Base-by-base conservation (phyloP, 2,888 invertebrate species). In the Cosmorhoe ocellata region DNA sequence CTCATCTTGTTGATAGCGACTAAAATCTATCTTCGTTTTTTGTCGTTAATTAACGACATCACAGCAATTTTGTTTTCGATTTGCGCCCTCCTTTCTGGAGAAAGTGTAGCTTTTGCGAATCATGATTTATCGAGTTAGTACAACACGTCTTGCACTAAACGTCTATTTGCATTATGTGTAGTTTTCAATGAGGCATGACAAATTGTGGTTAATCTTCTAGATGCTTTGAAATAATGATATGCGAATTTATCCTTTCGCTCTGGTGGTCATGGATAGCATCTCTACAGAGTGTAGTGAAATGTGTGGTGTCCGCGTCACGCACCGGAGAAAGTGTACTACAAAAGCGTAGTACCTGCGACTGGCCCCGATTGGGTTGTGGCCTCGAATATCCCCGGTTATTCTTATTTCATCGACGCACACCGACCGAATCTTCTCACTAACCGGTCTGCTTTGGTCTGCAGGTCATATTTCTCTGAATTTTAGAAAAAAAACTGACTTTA, bases 291-390 rank as follows among this genome's bases (percentile, higher is more conserved):
- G 63, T 69, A 70, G 84, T 79, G 86, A 87, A 85, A 84, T 74
- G 84, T 71, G 71, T 74, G 72, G 56, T 70, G 78, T 72, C 72
- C 75, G 74, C 84, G 84, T 85, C 86, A 84, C 81, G 81, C 79
- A 81, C 64, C 63, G 85, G 89, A 82, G 89, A 90, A 90, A 90
- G 89, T 90, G 85, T 85, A 88, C 84, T 79, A 84, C 82, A 81
- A 81, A 72, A 77, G 69, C 66, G 74, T 18, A 18, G 18, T 79
- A 83, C 82, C 79, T 78, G 79, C 78, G 69, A 81, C 84, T 84
- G 86, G 84, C 82, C 83, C 74, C 84, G 88, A 81, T 86, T 89
- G 81, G 89, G 88, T 85, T 84, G 73, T 74, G 85, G 79, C 87
- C 87, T 86, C 87, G 84, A 86, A 86, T 80, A 74, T 76, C 74